A percentile compares a stretch with the other conserved stretches of the same genome.
Evolutionary conservation across 2,888 invertebrate genomes (phyloP).

Genomic region (Melieria omissa): DNA sequence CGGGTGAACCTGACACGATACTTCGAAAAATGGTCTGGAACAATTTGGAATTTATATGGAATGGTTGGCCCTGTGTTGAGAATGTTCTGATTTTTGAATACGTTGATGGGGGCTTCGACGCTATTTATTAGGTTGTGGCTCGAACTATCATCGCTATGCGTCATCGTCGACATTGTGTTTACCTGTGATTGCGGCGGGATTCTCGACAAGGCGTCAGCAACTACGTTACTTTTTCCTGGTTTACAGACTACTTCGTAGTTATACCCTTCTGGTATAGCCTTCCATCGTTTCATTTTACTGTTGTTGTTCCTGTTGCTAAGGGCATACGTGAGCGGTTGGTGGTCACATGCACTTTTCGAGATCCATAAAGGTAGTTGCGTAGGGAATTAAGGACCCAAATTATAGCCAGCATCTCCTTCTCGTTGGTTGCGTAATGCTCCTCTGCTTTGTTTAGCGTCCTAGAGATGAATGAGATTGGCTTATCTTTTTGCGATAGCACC

Average conservation of each 20-base stretch:
- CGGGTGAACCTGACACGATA: slow-evolving; percentile 32
- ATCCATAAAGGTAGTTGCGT: slow-evolving; percentile 5
- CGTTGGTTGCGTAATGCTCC: slow-evolving; percentile 8
- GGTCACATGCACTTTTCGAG: slow-evolving; percentile 3
- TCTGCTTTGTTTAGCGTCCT: neutral
- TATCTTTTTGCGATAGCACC: neutral
- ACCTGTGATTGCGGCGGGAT: too few relatives aligned
- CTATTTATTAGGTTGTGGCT: neutral
- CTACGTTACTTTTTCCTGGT: too few relatives aligned
- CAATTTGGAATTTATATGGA: slow-evolving; percentile 19
- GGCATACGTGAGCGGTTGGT: slow-evolving; percentile 32
- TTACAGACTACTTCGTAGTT: too few relatives aligned
- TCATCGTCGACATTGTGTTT: neutral
- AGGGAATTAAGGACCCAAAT: slow-evolving; percentile 13
- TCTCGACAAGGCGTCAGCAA: too few relatives aligned
- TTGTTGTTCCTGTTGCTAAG: slow-evolving; percentile 11
- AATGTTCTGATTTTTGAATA: slow-evolving; percentile 24
- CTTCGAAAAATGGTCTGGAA: slow-evolving; percentile 28
- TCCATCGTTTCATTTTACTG: too few relatives aligned
- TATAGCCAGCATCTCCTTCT: slow-evolving; percentile 7
- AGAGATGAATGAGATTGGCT: neutral
- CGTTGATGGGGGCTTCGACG: slow-evolving; percentile 17
- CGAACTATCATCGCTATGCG: neutral
- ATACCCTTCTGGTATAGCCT: too few relatives aligned
- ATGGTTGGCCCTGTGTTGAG: neutral